Conservation (phyloP, 2,797 vertebrate genomes). For the Thunnus albacares region DNA sequence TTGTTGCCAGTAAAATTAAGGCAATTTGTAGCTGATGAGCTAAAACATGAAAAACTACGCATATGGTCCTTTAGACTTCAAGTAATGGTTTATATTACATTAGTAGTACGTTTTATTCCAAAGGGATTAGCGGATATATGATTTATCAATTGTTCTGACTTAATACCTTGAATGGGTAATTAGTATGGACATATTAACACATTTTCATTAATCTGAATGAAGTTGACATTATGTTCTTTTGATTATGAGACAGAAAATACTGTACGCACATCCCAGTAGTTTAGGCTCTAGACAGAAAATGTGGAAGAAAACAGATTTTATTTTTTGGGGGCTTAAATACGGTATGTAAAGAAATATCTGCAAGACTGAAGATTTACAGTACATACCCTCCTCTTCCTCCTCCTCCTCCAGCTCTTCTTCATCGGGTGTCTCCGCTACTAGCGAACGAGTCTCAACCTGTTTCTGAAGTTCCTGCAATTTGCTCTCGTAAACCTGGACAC, state of each 20-base stretch:
- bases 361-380: slow-evolving; percentile 2
- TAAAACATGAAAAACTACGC: slow-evolving; percentile 11
- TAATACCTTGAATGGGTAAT: slow-evolving; percentile 47
- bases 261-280: slow-evolving; percentile 77
- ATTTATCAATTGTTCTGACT: slow-evolving; percentile 27
- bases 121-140: slow-evolving; percentile 35
- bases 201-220: slow-evolving; percentile 51
- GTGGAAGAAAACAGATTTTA: slow-evolving; percentile 47
- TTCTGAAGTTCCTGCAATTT: slow-evolving; percentile 98
- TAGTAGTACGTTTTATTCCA: slow-evolving; percentile 40
- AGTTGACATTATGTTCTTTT: slow-evolving; percentile 26
- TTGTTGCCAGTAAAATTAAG: background rate
- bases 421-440: slow-evolving; percentile 94
- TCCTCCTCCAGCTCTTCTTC: slow-evolving; percentile 97
- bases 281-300: slow-evolving; percentile 75
- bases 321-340: background rate
- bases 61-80: slow-evolving; percentile 20
- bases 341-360: background rate
- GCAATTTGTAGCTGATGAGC: background rate
- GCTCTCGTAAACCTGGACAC: slow-evolving; percentile 96
- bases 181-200: slow-evolving; percentile 44
- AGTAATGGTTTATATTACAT: slow-evolving; percentile 18
- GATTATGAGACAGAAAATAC: slow-evolving; percentile 39
- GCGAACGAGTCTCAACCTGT: slow-evolving; percentile 97
- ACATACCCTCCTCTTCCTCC: slow-evolving; percentile 89